Conservation (phyloP, 2,888 invertebrate genomes). For the Rhodophaea formosa region DNA sequence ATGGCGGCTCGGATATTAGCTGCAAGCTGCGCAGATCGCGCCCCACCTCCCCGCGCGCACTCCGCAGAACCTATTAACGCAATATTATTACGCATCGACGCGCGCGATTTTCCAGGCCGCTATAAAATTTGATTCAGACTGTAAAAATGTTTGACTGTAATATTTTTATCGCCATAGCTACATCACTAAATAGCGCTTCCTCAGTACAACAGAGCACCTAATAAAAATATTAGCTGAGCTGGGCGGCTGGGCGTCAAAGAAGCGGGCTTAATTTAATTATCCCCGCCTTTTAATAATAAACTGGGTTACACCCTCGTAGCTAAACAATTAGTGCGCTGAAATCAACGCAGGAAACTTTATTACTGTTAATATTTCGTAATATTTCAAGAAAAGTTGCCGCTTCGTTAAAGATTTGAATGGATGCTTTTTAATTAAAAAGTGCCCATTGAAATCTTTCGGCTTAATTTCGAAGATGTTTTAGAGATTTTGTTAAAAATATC, state of each 20-base stretch:
- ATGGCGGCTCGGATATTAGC: too few species aligned
- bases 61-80: too few species aligned
- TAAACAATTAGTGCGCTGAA: conserved; percentile 55
- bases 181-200: conserved; percentile 29
- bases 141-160: neutral
- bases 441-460: too few species aligned
- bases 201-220: conserved; percentile 45
- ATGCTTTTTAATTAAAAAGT: neutral
- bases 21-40: too few species aligned
- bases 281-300: conserved; percentile 68
- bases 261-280: conserved; percentile 76
- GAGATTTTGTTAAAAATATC: too few species aligned
- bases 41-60: too few species aligned
- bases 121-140: too few species aligned
- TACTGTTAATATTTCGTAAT: conserved; percentile 20
- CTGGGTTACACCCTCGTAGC: conserved; percentile 45
- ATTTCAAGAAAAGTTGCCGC: conserved; percentile 19
- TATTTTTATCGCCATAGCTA: conserved; percentile 27
- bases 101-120: too few species aligned
- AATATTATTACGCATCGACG: too few species aligned
- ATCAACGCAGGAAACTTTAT: conserved; percentile 37
- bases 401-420: neutral
- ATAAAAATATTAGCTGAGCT: conserved; percentile 71
- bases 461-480: too few species aligned
- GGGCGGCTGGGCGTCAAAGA: conserved; percentile 62